Evolutionary conservation across 2,888 invertebrate species (phyloP).

Genomic region (Phaonia tiefii): DNA sequence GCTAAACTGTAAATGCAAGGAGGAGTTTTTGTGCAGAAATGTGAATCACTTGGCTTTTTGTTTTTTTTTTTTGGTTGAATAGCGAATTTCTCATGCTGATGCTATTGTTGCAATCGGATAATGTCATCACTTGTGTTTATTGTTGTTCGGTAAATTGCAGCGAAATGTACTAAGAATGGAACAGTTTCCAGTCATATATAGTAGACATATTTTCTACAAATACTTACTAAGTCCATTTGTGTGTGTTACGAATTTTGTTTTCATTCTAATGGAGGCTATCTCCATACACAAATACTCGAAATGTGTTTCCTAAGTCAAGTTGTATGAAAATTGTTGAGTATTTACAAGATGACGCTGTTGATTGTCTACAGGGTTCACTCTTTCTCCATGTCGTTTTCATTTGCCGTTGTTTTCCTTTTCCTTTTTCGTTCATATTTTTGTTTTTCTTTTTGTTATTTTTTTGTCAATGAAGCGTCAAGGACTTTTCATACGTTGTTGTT

Average conservation of each 20-base stretch:
- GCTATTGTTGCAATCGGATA: too few species aligned
- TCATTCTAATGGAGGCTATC: too few species aligned
- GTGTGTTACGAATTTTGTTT: too few species aligned
- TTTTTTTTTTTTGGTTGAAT: constrained; percentile 9
- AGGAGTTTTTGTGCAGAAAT: not conserved
- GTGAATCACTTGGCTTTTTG: not conserved
- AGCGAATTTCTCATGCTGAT: not conserved
- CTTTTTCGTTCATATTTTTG: constrained; percentile 24
- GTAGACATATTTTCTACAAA: too few species aligned
- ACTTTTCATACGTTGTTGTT: constrained; percentile 63
- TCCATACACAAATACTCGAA: too few species aligned
- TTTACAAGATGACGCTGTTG: constrained; percentile 64
- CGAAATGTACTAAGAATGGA: not conserved
- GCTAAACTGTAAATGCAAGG: not conserved
- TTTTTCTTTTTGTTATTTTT: constrained; percentile 35
- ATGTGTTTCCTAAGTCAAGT: constrained; percentile 12
- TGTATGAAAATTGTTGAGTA: constrained; percentile 44
- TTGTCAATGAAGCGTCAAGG: constrained; percentile 72
- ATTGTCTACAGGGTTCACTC: constrained; percentile 59
- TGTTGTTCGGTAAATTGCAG: not conserved
- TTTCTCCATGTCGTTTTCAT: constrained; percentile 15
- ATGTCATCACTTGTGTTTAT: not conserved
- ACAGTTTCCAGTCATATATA: constrained; percentile 64
- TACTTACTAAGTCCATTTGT: too few species aligned
- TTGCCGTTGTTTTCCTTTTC: constrained; percentile 21